Evolutionary conservation across 2,888 invertebrate species (phyloP), one percentile per base, ranked within the genome.

Genomic region (Deroplatys truncata): DNA sequence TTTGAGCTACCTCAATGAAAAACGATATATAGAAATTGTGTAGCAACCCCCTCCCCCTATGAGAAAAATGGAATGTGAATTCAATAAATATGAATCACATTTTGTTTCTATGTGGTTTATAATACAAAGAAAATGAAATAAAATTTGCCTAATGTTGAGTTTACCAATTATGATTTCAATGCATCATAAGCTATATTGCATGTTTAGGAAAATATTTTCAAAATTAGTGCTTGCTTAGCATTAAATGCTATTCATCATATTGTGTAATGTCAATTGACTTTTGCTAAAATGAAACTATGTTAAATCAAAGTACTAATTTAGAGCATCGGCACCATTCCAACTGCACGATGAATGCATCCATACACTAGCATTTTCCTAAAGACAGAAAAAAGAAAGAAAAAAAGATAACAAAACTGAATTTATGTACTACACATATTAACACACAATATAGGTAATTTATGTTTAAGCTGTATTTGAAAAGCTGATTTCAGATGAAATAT

Each of bases 331-430:
- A 35, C 25, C 82, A 29, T 87, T 28, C 83, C 87, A 87, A 35
- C 83, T 87, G 87, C 29, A 82, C 25, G 82, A 86, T 16, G 31
- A 86, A 29, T 86, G 86, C 87, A 87, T 87, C 83, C 28, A 82
- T 82, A 82, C 8, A 87, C 87, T 87, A 87, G 29, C 83, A 87
- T 82, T 72, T 87, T 83, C 87, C 87, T 87, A 87, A 43, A 83
- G 82, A 83, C n/a, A 87, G 35, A 82, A n/a, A 87, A 25, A 83
- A 13, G 28, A 83, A 82, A 82, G 20, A 83, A 82, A 82, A 82
- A 87, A 28, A 82, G 31, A 35, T 31, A 35, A 87, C 35, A 83
- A 83, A n/a, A 87, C 56, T 72, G 56, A 72, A 72, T 72, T 9
- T 72, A 72, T 25, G 20, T 72, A 72, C 82, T 87, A 87, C 87